Evolutionary conservation across 1,140 invertebrate species (phyloP).

Genomic region (Drosophila willistoni): DNA sequence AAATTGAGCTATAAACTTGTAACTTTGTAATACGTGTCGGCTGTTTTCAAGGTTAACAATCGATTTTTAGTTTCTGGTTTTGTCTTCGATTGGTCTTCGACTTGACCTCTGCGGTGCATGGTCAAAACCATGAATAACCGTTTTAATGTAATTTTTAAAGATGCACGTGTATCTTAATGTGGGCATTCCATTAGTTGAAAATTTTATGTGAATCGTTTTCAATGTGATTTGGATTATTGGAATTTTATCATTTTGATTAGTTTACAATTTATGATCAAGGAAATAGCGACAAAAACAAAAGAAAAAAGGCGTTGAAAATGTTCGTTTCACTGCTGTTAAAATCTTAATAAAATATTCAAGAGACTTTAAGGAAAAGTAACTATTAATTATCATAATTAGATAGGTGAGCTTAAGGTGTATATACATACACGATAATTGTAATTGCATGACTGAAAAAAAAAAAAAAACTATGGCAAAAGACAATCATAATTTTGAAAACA

Average conservation of each 20-base stretch:
- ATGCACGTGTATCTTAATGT: conserved; percentile 50
- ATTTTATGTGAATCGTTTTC: conserved; percentile 34
- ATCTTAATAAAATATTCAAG: conserved; percentile 32
- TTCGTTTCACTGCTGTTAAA: conserved; percentile 3
- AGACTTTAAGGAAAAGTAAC: conserved; percentile 13
- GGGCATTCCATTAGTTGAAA: conserved; percentile 35
- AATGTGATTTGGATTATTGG: conserved; percentile 20
- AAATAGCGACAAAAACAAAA: conserved; percentile 8
- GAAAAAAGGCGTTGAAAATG: neutral
- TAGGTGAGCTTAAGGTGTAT: conserved; percentile 18
- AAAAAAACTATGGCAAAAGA: neutral
- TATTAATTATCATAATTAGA: conserved; percentile 27
- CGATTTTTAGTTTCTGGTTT: conserved; percentile 38
- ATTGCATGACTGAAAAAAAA: neutral
- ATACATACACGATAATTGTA: neutral
- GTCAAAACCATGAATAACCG: conserved; percentile 48
- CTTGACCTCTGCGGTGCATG: conserved; percentile 56
- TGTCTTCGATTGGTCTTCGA: neutral
- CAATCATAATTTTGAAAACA: neutral
- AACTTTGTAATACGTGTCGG: conserved; percentile 61
- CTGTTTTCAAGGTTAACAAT: conserved; percentile 67
- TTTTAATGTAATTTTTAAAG: conserved; percentile 42
- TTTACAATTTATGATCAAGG: conserved; percentile 45
- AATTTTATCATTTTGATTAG: conserved; percentile 32
- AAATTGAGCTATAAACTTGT: conserved; percentile 73